Conservation (phyloP, 1,140 invertebrate species). For the Augochlora pura region DNA sequence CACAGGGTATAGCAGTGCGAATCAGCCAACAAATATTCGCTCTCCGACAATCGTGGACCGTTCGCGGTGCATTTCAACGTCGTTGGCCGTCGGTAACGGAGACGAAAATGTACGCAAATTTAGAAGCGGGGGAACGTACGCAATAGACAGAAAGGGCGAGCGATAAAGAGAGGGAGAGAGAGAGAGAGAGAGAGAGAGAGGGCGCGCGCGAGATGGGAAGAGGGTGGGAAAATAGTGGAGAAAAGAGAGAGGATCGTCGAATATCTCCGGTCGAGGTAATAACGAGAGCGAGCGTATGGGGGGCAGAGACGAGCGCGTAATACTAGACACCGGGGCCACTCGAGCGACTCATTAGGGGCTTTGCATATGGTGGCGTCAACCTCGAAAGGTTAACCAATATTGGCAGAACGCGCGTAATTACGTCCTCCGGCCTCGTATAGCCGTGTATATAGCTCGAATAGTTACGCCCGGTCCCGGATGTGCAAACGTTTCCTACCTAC, state of each 20-base stretch:
- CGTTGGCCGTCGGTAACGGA: background rate
- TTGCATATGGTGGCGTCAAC: slow-evolving; percentile 79
- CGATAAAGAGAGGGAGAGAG: background rate
- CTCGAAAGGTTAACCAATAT: slow-evolving; percentile 81
- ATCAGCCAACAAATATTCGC: slow-evolving; percentile 2
- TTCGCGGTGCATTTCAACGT: background rate
- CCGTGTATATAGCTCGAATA: slow-evolving; percentile 60
- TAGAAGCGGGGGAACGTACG: slow-evolving; percentile 11
- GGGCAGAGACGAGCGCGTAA: slow-evolving; percentile 66
- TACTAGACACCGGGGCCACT: slow-evolving; percentile 73
- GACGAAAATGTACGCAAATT: slow-evolving; percentile 40
- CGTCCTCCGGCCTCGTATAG: slow-evolving; percentile 67
- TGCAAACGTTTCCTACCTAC: slow-evolving; percentile 65
- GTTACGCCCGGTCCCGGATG: slow-evolving; percentile 66
- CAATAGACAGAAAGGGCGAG: no score
- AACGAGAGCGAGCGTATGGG: slow-evolving; percentile 61
- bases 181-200: background rate
- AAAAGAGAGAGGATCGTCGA: slow-evolving; percentile 46
- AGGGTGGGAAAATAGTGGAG: slow-evolving; percentile 46
- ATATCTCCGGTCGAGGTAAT: slow-evolving; percentile 66
- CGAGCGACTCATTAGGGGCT: slow-evolving; percentile 79
- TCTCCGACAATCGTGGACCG: background rate
- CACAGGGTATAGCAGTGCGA: background rate
- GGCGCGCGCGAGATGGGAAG: no score
- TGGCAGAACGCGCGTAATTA: slow-evolving; percentile 79